Evolutionary conservation across 2,888 invertebrate species (phyloP).

Genomic region (Anorthoa munda): DNA sequence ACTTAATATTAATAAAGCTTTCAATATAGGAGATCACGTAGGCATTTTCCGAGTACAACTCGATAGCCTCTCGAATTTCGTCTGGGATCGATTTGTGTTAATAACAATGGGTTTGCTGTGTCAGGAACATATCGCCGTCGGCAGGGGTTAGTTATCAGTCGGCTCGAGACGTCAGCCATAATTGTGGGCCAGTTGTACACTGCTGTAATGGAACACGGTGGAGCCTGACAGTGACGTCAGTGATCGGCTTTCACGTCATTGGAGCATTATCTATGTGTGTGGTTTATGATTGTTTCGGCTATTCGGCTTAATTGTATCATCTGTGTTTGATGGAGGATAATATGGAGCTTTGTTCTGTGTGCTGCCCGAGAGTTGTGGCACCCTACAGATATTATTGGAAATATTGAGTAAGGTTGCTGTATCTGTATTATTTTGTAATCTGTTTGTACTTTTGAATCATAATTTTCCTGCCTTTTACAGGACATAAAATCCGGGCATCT

Average conservation of each 20-base stretch:
- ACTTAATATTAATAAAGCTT: constrained; percentile 54
- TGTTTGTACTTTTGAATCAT: too few relatives aligned
- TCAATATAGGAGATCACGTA: constrained; percentile 58
- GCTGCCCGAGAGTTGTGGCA: not conserved
- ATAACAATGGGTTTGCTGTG: constrained; percentile 60
- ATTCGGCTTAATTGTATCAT: constrained; percentile 55
- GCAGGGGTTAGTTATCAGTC: constrained; percentile 32
- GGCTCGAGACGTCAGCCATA: constrained; percentile 45
- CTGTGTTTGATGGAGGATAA: constrained; percentile 46
- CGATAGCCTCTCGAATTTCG: constrained; percentile 57
- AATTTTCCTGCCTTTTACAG: too few relatives aligned
- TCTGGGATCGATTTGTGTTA: constrained; percentile 61
- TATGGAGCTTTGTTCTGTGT: constrained; percentile 17
- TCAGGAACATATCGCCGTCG: constrained; percentile 51
- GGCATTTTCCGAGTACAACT: constrained; percentile 51
- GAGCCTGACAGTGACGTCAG: constrained; percentile 39
- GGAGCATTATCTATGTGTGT: constrained; percentile 36
- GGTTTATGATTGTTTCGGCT: constrained; percentile 51
- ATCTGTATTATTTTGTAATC: not conserved
- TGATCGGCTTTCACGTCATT: constrained; percentile 40
- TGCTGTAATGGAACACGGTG: constrained; percentile 43
- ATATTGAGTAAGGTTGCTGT: not conserved
- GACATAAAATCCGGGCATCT: too few relatives aligned
- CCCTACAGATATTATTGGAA: constrained; percentile 15
- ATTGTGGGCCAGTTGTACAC: constrained; percentile 51